Base-by-base conservation (phyloP, 1,140 invertebrate species). In the Drosophila prosaltans region DNA sequence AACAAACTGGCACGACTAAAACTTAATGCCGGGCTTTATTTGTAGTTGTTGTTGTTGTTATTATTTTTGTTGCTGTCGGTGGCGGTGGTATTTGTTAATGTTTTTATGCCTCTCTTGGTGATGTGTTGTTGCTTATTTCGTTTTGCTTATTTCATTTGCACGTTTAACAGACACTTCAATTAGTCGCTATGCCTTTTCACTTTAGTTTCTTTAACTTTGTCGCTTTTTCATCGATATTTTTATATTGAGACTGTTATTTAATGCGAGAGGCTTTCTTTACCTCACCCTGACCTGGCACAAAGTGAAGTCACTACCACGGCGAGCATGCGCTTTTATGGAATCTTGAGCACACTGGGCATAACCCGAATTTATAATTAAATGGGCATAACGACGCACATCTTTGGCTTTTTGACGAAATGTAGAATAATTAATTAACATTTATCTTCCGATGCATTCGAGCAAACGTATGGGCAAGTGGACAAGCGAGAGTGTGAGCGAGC, bases 1-100 rank as follows among this genome's bases (percentile, higher is more conserved):
- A 88, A 88, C 84, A 89, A 83, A 89, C 84, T 80, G 84, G 77
- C 79, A 86, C 79, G 82, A 88, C 80, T 89, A 74, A 86, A 88
- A 67, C 68, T 82, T 75, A 88, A 83, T 80, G 80, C 83, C 83
- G 72, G 82, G 66, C 72, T 76, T 71, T 81, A 70, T 59, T 51
- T 39, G 40, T n/a, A 40, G 41, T 24, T 54, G 55, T 65, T 69
- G 30, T 62, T 75, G 69, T 68, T 65, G 26, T 64, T 72, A 60
- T 57, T 76, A 62, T 7, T 36, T 36, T 7, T 6, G 6, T 36
- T 2, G 28, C 4, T 30, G 28, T 30, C 4, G 32, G 4, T 36
- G 32, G 32, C 6, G 6, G 32, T 36, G 32, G 68, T 69, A 65
- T 64, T 72, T 68, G 54, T 72, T 60, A 76, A 65, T 65, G 57